Evolutionary conservation across 2,113 vertebrate genomes (phyloP).

Genomic region (Mesoclemmys tuberculata): DNA sequence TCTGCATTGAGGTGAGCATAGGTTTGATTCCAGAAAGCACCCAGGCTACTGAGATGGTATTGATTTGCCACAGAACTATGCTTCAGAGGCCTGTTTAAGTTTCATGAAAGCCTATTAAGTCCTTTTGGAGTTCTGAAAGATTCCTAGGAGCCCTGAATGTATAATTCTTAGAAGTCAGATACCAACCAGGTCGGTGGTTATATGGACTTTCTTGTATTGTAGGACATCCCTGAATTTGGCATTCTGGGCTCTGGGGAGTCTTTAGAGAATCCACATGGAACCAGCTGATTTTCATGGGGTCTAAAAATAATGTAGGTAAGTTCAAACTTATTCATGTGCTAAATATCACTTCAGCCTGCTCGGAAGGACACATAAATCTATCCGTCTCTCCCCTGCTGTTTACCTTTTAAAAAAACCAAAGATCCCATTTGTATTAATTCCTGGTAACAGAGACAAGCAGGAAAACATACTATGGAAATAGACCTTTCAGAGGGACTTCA

Average conservation of each 20-base stretch:
- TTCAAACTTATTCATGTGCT: not conserved
- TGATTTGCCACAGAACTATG: not conserved
- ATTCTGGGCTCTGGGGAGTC: not conserved
- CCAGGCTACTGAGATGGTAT: not conserved
- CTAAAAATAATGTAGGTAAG: conserved; percentile 13
- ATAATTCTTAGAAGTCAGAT: not conserved
- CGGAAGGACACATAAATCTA: not conserved
- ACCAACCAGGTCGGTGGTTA: not conserved
- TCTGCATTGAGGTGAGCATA: not conserved
- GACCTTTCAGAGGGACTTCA: not conserved
- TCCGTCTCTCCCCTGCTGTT: not conserved
- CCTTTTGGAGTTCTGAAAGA: not conserved
- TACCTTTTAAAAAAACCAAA: not conserved
- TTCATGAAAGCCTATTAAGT: not conserved
- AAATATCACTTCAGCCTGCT: not conserved
- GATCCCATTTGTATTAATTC: not conserved
- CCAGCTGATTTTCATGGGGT: not conserved
- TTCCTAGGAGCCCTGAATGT: not conserved
- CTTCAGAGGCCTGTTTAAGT: not conserved
- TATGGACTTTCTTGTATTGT: not conserved
- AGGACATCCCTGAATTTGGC: not conserved
- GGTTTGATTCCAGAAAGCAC: not conserved
- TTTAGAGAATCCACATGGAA: not conserved
- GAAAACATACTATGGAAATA: not conserved
- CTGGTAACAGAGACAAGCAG: not conserved